phyloP scores from a whole-genome alignment of 2,888 invertebrate genomes.

The Mesoligia furuncula region DNA sequence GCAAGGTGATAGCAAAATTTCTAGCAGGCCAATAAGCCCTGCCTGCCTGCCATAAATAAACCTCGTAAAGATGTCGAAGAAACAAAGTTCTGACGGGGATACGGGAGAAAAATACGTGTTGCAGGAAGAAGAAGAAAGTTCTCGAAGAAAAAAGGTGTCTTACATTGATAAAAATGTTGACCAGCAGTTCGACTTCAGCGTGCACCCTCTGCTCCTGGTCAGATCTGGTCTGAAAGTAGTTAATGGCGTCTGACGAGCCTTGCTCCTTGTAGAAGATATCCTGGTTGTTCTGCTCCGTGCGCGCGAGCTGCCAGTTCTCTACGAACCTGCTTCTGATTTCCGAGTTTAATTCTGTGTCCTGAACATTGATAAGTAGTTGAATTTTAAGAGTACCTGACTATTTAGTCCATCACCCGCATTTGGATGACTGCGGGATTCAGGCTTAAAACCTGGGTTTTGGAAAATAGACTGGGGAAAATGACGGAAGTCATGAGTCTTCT shows the following conservation, averaged over 20 bases:
- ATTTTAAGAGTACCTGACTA: neutral
- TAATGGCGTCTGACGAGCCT: constrained; percentile 67
- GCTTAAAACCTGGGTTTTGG: neutral
- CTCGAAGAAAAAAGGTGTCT: constrained; percentile 30
- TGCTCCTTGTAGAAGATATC: constrained; percentile 73
- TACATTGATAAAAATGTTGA: constrained; percentile 82
- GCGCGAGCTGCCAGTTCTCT: constrained; percentile 80
- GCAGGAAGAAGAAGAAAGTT: neutral
- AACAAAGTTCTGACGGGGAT: neutral
- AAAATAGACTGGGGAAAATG: neutral
- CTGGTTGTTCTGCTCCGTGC: constrained; percentile 80
- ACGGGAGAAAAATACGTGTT: neutral
- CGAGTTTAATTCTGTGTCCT: constrained; percentile 68
- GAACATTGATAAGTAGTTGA: neutral
- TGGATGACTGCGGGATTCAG: neutral
- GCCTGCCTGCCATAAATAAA: no score
- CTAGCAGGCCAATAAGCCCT: neutral
- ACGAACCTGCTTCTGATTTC: constrained; percentile 79
- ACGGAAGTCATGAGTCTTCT: no score
- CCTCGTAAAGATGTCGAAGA: neutral
- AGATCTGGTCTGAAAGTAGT: constrained; percentile 74
- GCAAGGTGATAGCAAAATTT: neutral
- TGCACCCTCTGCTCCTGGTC: constrained; percentile 84
- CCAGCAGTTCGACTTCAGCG: constrained; percentile 81
- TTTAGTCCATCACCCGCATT: neutral